A percentile compares a stretch with the other conserved stretches of the same genome.
Evolutionary conservation across 37 sponge, comb jelly and placozoan species (phyloP).

Genomic region (Beroe ovata): DNA sequence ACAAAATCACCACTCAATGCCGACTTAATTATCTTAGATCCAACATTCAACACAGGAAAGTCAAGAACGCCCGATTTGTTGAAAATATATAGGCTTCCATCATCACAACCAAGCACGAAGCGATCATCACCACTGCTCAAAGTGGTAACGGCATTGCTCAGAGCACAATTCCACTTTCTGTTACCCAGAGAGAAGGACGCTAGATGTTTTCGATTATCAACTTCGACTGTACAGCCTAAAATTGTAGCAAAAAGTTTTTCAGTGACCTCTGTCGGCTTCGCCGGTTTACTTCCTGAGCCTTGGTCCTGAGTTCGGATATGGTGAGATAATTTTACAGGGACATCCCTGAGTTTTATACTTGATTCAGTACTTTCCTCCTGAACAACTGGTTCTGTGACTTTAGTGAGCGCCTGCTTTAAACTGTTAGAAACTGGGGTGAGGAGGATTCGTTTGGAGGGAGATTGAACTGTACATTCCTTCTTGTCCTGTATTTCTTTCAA

Average conservation of each 20-base stretch:
- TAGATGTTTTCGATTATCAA: background rate
- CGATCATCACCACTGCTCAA: background rate
- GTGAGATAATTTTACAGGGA: conserved; percentile 22
- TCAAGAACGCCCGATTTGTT: conserved; percentile 9
- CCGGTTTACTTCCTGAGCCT: background rate
- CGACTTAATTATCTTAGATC: background rate
- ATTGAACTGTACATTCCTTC: background rate
- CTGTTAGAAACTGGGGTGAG: conserved; percentile 21
- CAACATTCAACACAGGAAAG: conserved; percentile 41
- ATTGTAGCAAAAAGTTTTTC: conserved; percentile 35
- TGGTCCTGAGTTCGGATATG: background rate
- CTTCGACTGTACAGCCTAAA: conserved; percentile 19
- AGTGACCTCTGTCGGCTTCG: background rate
- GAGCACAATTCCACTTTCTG: background rate
- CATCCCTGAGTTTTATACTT: background rate
- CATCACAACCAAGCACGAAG: conserved; percentile 2
- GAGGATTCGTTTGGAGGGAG: conserved; percentile 1
- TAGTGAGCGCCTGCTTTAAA: background rate
- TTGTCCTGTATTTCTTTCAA: conserved; percentile 7
- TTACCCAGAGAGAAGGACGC: background rate
- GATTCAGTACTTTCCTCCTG: background rate
- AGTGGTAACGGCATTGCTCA: background rate
- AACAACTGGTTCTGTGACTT: background rate
- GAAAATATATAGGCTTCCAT: conserved; percentile 14
- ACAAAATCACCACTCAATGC: conserved; percentile 11